Evolutionary conservation across 2,888 invertebrate species (phyloP), one percentile per base, ranked within the genome.

Genomic region (Agrotis segetum): DNA sequence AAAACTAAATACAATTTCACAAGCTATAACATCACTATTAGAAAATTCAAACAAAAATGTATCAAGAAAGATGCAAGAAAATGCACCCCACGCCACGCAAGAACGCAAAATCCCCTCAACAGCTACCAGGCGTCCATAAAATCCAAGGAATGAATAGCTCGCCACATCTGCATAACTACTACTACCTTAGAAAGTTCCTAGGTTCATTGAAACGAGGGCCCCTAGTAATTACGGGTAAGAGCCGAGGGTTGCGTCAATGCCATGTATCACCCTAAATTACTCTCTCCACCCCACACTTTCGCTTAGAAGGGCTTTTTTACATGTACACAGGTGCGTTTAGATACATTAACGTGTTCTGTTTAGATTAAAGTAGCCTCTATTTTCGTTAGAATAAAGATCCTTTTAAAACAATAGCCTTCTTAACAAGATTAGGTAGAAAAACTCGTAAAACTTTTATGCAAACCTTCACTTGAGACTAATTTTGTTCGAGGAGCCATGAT

Each of bases 201-300:
- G 83, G 83, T 76, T 77, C 76, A 74, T 77, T 77, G 67, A 72
- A 76, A 77, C 56, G 65, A 67, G 40, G 74, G 46, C 68, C 84
- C 85, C 61, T 74, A 82, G 85, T 91, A 90, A 91, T 90, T 89
- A 89, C 87, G 80, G 73, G 66, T 81, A 72, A 82, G 70, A 82
- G 76, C 64, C 74, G 85, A 86, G 89, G 87, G 88, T 82, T 87
- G 81, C 88, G 85, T 87, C 88, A 86, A 86, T 88, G 86, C 90
- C 87, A 85, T 90, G 90, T 91, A 93, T 93, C 93, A 92, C 92
- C 93, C 92, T 92, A 94, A 93, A 94, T 94, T 93, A 92, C 93
- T 93, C 92, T 91, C 88, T 91, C 88, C 90, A 81, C 92, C 92
- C 94, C 82, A 81, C 80, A 78, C 81, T 88, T 86, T 77, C 84